Percentiles rank a stretch among this genome's conserved stretches.
These are phyloP conservation scores for Bellardia pandia DNA, from an alignment of 2,888 invertebrate species.

Conservation along the genomic window DNA sequence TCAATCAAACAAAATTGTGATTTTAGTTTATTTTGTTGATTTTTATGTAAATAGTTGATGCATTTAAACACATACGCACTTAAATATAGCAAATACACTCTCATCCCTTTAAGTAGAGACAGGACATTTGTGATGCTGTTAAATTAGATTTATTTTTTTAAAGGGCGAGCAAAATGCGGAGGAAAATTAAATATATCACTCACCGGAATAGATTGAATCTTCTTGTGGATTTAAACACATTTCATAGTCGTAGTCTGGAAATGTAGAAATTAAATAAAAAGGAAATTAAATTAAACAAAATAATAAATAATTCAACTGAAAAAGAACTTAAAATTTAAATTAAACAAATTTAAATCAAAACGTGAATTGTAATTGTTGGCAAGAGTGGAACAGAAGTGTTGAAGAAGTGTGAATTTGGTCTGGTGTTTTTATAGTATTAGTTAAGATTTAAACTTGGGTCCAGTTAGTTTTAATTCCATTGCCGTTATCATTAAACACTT, in stretches of 20 bases:
- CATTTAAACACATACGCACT: constrained; percentile 46
- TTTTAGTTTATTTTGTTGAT: constrained; percentile 69
- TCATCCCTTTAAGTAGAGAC: background rate
- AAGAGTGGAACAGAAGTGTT: no score
- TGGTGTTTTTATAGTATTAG: no score
- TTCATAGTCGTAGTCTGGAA: constrained; percentile 31
- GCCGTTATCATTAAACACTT: no score
- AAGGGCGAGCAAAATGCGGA: background rate
- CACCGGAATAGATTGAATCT: constrained; percentile 24
- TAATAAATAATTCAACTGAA: constrained; percentile 1
- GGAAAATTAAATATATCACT: constrained; percentile 3
- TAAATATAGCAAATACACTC: background rate
- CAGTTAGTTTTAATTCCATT: no score
- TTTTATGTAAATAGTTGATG: constrained; percentile 67
- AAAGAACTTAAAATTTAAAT: background rate
- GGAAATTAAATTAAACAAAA: background rate
- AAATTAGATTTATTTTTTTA: background rate
- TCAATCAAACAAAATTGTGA: constrained; percentile 82
- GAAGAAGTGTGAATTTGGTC: no score
- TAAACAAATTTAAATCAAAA: background rate
- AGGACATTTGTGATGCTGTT: background rate
- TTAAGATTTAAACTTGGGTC: no score
- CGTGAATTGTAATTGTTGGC: no score
- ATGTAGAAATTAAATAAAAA: constrained; percentile 17
- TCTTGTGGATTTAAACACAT: constrained; percentile 41